Evolutionary conservation across 2,797 vertebrate genomes (phyloP), one percentile per base, ranked within the genome.

Genomic region (Syncerus caffer): DNA sequence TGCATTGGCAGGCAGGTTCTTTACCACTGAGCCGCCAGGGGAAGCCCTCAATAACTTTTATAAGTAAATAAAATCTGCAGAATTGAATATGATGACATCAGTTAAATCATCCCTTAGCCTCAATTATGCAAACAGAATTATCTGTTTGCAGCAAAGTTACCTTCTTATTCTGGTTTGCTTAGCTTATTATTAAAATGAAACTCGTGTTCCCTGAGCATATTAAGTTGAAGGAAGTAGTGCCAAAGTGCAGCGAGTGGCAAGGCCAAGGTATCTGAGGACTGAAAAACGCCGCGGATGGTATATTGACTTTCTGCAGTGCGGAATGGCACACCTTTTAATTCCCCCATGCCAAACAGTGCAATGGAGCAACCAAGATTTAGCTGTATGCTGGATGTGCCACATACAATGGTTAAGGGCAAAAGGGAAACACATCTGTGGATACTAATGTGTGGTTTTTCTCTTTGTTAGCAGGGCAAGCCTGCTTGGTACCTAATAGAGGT

Each of bases 91-190:
- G 47, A 60, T 21, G 19, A 82, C 9, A 64, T 76, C 15, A 88
- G 89, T 93, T 45, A 93, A 95, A 83, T 91, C 86, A 80, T 14
- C 10, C 60, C 60, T 58, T 42, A 58, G 60, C 34, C 17, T 95
- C 92, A 79, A 74, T 90, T 94, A 80, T 38, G 67, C 85, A 91
- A 85, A 71, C 10, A 92, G 57, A 96, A 85, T 85, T 25, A 74
- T 31, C 34, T 82, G 42, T 83, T 94, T 71, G 42, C 4, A 50
- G 31, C 60, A 76, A n/a, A 87, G 34, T 94, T 84, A 86, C 23
- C 42, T 47, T 89, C 85, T 96, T n/a, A 13, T 38, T 23, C 50
- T 57, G 27, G 71, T 89, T 90, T 94, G 47, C 45, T 88, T 76
- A 82, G 19, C 67, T 50, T 94, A 23, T 86, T 55, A 74, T 58